Percentiles rank a stretch among this genome's conserved stretches.
These are phyloP conservation scores for Andrena bucephala DNA, from an alignment of 2,888 invertebrate species.

Conservation along the genomic window DNA sequence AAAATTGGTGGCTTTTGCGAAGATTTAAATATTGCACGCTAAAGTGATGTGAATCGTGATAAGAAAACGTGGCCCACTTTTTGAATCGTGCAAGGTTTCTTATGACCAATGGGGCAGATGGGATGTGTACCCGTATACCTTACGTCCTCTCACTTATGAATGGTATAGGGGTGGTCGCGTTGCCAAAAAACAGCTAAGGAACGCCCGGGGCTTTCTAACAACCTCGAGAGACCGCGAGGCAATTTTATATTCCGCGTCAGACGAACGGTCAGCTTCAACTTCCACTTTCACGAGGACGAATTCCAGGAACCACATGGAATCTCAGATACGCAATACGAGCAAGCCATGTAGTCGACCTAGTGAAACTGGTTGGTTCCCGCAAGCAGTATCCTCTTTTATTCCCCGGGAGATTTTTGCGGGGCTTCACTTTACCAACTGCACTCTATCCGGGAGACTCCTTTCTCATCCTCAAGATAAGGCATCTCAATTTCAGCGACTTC, in stretches of 20 bases:
- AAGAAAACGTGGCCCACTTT: no score
- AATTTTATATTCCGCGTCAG: slow-evolving; percentile 62
- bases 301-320: slow-evolving; percentile 64
- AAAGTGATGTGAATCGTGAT: no score
- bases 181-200: slow-evolving; percentile 41
- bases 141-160: neutral
- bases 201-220: slow-evolving; percentile 17
- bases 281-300: slow-evolving; percentile 65
- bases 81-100: no score
- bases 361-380: slow-evolving; percentile 67
- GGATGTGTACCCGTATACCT: neutral
- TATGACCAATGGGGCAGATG: no score
- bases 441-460: slow-evolving; percentile 73
- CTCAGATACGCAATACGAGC: slow-evolving; percentile 67
- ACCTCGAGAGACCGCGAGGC: slow-evolving; percentile 35
- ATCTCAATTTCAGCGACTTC: slow-evolving; percentile 78
- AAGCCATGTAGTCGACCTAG: slow-evolving; percentile 60
- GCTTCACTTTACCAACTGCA: slow-evolving; percentile 70
- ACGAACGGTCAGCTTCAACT: slow-evolving; percentile 46
- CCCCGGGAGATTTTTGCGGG: slow-evolving; percentile 76
- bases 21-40: no score
- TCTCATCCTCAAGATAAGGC: slow-evolving; percentile 79
- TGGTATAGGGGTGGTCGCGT: slow-evolving; percentile 1
- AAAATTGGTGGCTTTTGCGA: no score
- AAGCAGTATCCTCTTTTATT: slow-evolving; percentile 74